Conservation (phyloP, 2,888 invertebrate genomes). For the Dusona sp. region DNA sequence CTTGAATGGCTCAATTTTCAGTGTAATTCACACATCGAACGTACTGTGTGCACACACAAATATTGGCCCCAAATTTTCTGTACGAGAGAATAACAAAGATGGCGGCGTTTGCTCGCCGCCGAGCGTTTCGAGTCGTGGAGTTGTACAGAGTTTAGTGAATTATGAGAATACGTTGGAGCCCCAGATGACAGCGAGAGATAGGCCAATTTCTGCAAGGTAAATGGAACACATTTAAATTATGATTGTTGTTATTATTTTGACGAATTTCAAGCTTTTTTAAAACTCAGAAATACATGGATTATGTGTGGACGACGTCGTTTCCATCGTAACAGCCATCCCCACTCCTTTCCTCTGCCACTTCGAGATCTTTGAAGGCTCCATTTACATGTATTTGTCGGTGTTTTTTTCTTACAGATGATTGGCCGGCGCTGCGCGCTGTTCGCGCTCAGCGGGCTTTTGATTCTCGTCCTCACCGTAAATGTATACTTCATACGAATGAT, state of each 20-base stretch:
- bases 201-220: conserved; percentile 65
- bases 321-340: conserved; percentile 38
- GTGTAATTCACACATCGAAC: background rate
- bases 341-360: conserved; percentile 2
- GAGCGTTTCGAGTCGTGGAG: conserved; percentile 41
- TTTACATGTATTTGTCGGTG: background rate
- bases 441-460: conserved; percentile 81
- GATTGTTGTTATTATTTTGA: background rate
- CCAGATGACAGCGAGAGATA: conserved; percentile 64
- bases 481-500: conserved; percentile 83
- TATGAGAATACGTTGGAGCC: conserved; percentile 40
- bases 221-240: background rate
- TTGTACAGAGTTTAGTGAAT: conserved; percentile 36
- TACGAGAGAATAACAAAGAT: conserved; percentile 54
- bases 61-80: background rate
- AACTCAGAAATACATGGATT: background rate
- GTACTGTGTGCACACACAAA: background rate
- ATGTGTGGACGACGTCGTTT: conserved; percentile 25
- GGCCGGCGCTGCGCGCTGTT: conserved; percentile 81
- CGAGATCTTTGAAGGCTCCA: background rate
- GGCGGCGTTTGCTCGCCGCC: conserved; percentile 56
- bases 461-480: conserved; percentile 82
- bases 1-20: background rate
- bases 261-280: background rate
- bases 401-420: conserved; percentile 80